Conservation (phyloP, 2,113 vertebrate species). For the Menidia beryllina region DNA sequence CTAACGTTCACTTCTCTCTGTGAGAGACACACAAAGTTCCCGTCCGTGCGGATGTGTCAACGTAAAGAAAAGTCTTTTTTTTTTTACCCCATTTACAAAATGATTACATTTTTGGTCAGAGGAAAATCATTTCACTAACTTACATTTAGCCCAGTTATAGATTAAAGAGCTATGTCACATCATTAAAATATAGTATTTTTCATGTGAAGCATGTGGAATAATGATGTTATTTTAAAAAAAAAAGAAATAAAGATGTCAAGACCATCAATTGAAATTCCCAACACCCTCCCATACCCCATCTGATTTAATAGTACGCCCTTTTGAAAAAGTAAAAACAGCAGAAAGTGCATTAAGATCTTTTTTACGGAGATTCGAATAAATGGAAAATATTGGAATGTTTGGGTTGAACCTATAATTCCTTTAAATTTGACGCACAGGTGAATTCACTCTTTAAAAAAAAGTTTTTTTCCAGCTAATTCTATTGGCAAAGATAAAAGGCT, state of each 20-base stretch:
- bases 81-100: slow-evolving; percentile 17
- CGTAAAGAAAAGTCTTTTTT: slow-evolving; percentile 63
- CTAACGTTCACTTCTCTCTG: slow-evolving; percentile 44
- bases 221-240: no score
- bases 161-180: slow-evolving; percentile 46
- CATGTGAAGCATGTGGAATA: background rate
- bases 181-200: slow-evolving; percentile 2
- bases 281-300: no score
- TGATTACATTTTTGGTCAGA: slow-evolving; percentile 23
- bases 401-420: no score
- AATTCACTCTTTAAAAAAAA: no score
- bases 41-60: slow-evolving; percentile 5
- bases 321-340: no score
- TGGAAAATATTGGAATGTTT: no score
- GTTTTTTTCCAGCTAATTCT: no score
- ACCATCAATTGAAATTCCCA: slow-evolving; percentile 43
- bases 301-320: no score
- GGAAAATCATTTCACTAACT: slow-evolving; percentile 27
- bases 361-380: no score
- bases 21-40: slow-evolving; percentile 7
- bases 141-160: slow-evolving; percentile 27
- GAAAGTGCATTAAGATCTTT: no score
- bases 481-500: no score
- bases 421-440: no score
- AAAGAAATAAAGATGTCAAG: slow-evolving; percentile 24